These are phyloP conservation scores for Ectobius pallidus DNA, from an alignment of 2,888 invertebrate genomes.

Conservation along the genomic window DNA sequence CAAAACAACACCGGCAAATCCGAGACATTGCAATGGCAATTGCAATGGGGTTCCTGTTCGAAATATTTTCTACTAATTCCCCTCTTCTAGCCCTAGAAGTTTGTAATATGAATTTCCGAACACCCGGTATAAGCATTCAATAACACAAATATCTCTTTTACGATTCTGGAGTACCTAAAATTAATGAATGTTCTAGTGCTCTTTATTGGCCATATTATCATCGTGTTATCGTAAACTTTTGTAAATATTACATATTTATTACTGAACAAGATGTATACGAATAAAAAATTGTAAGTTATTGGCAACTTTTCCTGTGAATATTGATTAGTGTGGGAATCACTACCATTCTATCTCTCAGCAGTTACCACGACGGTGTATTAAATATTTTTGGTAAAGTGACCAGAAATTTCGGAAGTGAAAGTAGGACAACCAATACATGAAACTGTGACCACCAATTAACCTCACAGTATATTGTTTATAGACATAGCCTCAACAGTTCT, in stretches of 20 bases:
- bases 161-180: not conserved
- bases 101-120: too few relatives aligned
- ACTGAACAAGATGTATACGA: not conserved
- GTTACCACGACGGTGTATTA: not conserved
- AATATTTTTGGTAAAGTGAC: constrained; percentile 6
- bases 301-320: not conserved
- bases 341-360: not conserved
- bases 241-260: not conserved
- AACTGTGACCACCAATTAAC: not conserved
- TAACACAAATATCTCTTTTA: not conserved
- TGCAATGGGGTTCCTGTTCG: not conserved
- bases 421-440: not conserved
- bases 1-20: not conserved
- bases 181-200: not conserved
- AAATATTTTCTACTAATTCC: too few relatives aligned
- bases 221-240: not conserved
- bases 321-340: not conserved
- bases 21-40: not conserved
- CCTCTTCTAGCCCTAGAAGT: too few relatives aligned
- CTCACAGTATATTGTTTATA: not conserved
- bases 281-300: not conserved
- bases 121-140: not conserved
- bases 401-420: not conserved
- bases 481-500: too few relatives aligned
- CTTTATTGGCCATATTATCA: not conserved